Percentiles rank a stretch among this genome's conserved stretches.
Evolutionary conservation across 2,113 vertebrate species (phyloP).

Genomic region (Sylvia atricapilla): DNA sequence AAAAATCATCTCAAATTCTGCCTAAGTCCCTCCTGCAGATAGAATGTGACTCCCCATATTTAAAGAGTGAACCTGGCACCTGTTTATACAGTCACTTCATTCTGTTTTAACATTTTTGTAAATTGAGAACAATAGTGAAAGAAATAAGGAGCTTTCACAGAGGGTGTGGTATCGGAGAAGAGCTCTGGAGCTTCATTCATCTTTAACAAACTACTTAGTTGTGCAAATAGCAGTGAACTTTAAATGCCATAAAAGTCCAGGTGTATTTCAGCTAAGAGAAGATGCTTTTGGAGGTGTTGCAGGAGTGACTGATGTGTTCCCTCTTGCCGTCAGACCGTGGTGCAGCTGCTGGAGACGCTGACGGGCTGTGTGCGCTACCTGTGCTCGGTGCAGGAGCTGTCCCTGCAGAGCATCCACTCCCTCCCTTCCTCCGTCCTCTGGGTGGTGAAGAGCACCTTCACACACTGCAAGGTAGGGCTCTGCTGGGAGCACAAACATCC

Average conservation of each 20-base stretch:
- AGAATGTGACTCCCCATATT: neutral
- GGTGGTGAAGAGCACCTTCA: slow-evolving; percentile 84
- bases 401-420: slow-evolving; percentile 78
- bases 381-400: slow-evolving; percentile 73
- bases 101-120: neutral
- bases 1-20: neutral
- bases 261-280: neutral
- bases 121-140: neutral
- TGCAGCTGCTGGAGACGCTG: slow-evolving; percentile 81
- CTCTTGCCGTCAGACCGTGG: slow-evolving; percentile 73
- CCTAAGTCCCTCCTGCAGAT: neutral
- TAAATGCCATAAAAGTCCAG: neutral
- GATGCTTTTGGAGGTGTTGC: neutral
- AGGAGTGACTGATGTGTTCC: neutral
- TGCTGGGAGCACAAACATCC: neutral
- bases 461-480: slow-evolving; percentile 87
- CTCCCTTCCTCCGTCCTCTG: slow-evolving; percentile 83
- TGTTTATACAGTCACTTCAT: neutral
- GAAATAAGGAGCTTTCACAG: neutral
- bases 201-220: neutral
- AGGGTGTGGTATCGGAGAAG: neutral
- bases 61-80: neutral
- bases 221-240: neutral
- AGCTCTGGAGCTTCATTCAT: neutral
- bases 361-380: slow-evolving; percentile 79